Evolutionary conservation across 2,113 vertebrate genomes (phyloP).

Genomic region (Aix galericulata): DNA sequence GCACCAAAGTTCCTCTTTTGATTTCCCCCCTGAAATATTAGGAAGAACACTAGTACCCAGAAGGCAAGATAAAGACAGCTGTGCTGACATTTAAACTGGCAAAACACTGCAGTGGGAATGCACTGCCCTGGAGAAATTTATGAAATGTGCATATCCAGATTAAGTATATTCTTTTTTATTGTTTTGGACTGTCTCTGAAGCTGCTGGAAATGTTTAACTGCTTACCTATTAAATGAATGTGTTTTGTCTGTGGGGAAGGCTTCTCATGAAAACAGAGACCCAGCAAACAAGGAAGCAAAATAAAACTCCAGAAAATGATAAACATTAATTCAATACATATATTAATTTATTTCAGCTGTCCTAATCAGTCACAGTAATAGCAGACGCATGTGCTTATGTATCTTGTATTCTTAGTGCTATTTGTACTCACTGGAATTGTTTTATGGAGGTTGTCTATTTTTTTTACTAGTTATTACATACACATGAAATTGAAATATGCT

Average conservation of each 20-base stretch:
- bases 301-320: neutral
- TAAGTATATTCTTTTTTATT: slow-evolving; percentile 41
- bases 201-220: slow-evolving; percentile 38
- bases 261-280: neutral
- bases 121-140: slow-evolving; percentile 24
- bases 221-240: slow-evolving; percentile 28
- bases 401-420: neutral
- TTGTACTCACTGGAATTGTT: neutral
- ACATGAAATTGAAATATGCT: neutral
- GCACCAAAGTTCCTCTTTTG: neutral
- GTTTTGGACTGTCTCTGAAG: slow-evolving; percentile 31
- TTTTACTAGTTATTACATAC: neutral
- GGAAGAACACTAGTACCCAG: slow-evolving; percentile 5
- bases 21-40: slow-evolving; percentile 38
- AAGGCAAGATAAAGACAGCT: slow-evolving; percentile 35
- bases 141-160: neutral
- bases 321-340: neutral
- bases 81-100: slow-evolving; percentile 39
- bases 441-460: neutral
- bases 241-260: neutral
- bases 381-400: neutral
- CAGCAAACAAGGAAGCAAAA: neutral
- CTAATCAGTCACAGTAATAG: neutral
- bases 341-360: slow-evolving; percentile 13
- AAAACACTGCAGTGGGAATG: slow-evolving; percentile 37